Evolutionary conservation across 2,113 vertebrate species (phyloP), one percentile per base, ranked within the genome.

Genomic region (Tapirus terrestris): DNA sequence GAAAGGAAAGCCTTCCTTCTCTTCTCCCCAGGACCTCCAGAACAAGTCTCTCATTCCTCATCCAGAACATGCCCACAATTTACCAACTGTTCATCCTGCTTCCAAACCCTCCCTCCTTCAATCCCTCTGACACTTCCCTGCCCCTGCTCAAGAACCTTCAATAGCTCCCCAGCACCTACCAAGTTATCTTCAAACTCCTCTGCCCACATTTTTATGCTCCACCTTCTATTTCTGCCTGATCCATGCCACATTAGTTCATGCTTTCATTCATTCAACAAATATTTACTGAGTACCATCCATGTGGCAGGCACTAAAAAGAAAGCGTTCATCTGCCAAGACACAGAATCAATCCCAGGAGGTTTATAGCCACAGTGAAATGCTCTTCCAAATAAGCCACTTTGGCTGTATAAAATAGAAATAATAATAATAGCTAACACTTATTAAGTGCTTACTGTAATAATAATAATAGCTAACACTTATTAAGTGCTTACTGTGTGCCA

Each of bases 241-340:
- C 10, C 20, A 0, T 45, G 43, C 33, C 79, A 51, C 14, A 0
- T 20, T 81, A 6, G 60, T 23, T 67, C 33, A 27, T 1, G 5
- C 8, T 56, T 39, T 27, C 65, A n/a, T 51, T 67, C 43, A 58
- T 48, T 36, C 31, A 36, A 53, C n/a, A 73, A 53, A 60, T 17
- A 63, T 56, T 76, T 36, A 31, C 60, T 33, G n/a, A 84, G 48
- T 58, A 36, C 53, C 60, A 23, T 56, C 72, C 25, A 8, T 21
- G 21, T 18, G 70, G 56, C 48, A 89, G 82, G 17, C 48, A 5
- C 60, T 36, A 21, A 85, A 80, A 72, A 75, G 51, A 16, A 93
- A 68, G 56, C 79, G 33, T 11, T 73, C 58, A 48, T 80, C 70
- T 56, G 65, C 63, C 31, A 9, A 67, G 91, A 80, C 77, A 60